A percentile compares a stretch with the other conserved stretches of the same genome.
Evolutionary conservation across 2,888 invertebrate genomes (phyloP).

Genomic region (Thyatira batis): DNA sequence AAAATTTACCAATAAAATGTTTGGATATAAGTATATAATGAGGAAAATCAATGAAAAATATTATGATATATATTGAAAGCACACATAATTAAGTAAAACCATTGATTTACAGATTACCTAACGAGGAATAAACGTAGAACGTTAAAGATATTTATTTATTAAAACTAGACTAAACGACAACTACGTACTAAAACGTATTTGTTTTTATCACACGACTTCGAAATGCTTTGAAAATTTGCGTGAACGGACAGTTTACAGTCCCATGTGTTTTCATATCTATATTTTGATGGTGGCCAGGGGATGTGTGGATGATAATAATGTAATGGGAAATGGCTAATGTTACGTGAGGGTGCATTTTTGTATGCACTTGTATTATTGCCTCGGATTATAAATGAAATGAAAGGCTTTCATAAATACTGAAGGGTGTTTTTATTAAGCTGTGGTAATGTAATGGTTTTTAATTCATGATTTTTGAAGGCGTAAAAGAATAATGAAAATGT

Average conservation of each 20-base stretch:
- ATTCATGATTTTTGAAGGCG: not conserved
- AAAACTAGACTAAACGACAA: too few relatives aligned
- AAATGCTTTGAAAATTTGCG: not conserved
- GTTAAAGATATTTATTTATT: too few relatives aligned
- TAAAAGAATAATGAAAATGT: too few relatives aligned
- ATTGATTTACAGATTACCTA: too few relatives aligned
- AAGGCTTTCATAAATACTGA: not conserved
- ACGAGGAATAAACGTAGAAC: too few relatives aligned
- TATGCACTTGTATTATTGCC: constrained; percentile 43
- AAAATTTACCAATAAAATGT: too few relatives aligned
- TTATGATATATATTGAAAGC: too few relatives aligned
- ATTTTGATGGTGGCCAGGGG: constrained; percentile 8
- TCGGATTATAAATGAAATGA: not conserved
- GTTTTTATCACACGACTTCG: too few relatives aligned
- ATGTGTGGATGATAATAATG: constrained; percentile 45
- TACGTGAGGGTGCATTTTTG: constrained; percentile 60
- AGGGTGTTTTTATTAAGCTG: not conserved
- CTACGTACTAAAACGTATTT: not conserved
- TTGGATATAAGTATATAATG: too few relatives aligned
- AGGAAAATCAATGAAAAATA: too few relatives aligned
- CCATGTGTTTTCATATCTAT: constrained; percentile 3
- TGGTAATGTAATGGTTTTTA: not conserved
- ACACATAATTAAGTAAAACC: too few relatives aligned
- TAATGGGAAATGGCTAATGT: constrained; percentile 55
- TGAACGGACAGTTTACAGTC: not conserved